Base-by-base conservation (phyloP, 2,888 invertebrate genomes). In the Pinctada fucata region DNA sequence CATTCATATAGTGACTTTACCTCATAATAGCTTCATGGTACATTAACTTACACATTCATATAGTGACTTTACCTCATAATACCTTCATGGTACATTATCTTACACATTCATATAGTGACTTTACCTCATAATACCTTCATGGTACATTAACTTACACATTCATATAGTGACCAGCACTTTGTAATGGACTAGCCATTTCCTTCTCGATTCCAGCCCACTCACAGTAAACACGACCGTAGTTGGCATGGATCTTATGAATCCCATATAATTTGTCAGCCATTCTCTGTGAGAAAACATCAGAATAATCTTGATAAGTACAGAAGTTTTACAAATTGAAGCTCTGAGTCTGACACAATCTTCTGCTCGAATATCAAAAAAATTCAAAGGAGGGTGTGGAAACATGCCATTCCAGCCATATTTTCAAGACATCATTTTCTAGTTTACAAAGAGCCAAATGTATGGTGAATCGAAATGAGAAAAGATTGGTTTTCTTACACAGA, bases 121-220 rank as follows among this genome's bases (percentile, higher is more conserved):
- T 31, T 31, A 31, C 31, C 31, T 31, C 31, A 31, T 31, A 95
- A 84, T 86, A 90, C 16, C 91, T 92, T 82, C 6, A 82, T 58
- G 58, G 13, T 6, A 58, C 8, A 10, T 13, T 58, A 58, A 88
- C 91, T 88, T 82, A 95, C 83, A 95, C 95, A 92, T 96, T 96
- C 94, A 94, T 93, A 86, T 94, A 94, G 86, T 94, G 94, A 1
- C 94, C 94, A 47, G 94, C 94, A 92, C 94, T 94, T 93, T 94
- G 96, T 73, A 97, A 90, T 0, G 95, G 95, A 90, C 96, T 96
- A 0, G 95, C 96, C 95, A 96, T 96, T 16, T 92, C 91, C 85
- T 95, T 95, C 90, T 97, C 97, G 74, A 96, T 95, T 52, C 95
- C 96, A 91, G 96, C 96, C 96, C 96, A 97, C 91, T 97, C 96